Evolutionary conservation across 1,140 invertebrate species (phyloP).

Genomic region (Drosophila subpulchrella): DNA sequence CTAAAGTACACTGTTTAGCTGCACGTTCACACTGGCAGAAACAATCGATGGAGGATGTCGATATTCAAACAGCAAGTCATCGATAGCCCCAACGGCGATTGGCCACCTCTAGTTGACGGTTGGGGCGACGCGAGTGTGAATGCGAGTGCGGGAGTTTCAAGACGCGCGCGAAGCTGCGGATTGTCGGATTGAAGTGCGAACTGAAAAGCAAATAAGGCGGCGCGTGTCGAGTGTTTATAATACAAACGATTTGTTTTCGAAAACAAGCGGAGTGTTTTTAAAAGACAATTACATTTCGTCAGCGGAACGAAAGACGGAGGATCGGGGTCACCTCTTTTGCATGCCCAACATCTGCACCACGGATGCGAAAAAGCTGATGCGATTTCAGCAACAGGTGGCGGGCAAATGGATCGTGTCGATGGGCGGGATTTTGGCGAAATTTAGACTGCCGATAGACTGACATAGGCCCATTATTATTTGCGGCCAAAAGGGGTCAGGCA

Average conservation of each 20-base stretch:
- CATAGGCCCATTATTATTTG: slow-evolving; percentile 48
- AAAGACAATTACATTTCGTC: slow-evolving; percentile 1
- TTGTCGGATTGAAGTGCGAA: slow-evolving; percentile 36
- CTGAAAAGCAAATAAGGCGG: slow-evolving; percentile 53
- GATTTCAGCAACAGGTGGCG: slow-evolving; percentile 69
- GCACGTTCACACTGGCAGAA: background rate
- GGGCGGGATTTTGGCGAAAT: slow-evolving; percentile 34
- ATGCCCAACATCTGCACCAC: slow-evolving; percentile 51
- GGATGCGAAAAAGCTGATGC: slow-evolving; percentile 38
- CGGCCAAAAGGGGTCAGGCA: slow-evolving; percentile 41
- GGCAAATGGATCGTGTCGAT: slow-evolving; percentile 32
- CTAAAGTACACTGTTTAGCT: too few species aligned
- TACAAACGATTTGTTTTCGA: slow-evolving; percentile 19
- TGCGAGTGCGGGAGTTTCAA: slow-evolving; percentile 38
- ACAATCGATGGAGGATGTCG: background rate
- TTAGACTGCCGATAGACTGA: slow-evolving; percentile 44
- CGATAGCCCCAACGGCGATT: background rate
- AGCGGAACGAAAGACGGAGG: background rate
- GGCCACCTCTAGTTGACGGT: slow-evolving; percentile 1
- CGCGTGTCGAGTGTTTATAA: slow-evolving; percentile 63
- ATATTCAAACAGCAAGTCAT: background rate
- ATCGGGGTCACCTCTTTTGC: slow-evolving; percentile 43
- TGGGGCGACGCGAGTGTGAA: slow-evolving; percentile 34
- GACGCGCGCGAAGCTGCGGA: slow-evolving; percentile 29
- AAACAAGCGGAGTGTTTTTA: slow-evolving; percentile 6